These are phyloP conservation scores for Ameiurus melas DNA, from an alignment of 2,113 vertebrate species.

Conservation along the genomic window DNA sequence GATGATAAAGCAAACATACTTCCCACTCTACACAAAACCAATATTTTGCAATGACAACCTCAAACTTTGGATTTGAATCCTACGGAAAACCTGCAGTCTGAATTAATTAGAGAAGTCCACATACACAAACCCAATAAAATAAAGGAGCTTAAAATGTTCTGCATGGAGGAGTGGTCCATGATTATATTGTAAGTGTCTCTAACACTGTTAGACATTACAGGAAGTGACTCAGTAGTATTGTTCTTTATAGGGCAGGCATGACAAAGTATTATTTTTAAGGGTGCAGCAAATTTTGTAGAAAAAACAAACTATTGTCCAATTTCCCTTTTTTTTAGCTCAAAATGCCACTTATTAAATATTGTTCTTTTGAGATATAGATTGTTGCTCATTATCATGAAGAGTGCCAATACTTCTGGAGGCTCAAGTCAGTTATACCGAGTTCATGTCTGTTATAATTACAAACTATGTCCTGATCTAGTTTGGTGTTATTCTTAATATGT, in stretches of 20 bases:
- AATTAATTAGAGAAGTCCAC: background rate
- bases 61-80: background rate
- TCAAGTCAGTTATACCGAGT: background rate
- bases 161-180: background rate
- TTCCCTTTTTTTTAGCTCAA: background rate
- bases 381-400: background rate
- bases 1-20: no score
- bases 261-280: background rate
- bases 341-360: background rate
- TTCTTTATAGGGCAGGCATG: background rate
- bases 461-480: background rate
- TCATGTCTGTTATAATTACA: background rate
- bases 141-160: background rate
- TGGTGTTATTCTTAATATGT: background rate
- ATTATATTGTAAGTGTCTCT: background rate
- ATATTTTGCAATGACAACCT: background rate
- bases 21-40: background rate
- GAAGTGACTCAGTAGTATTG: background rate
- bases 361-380: background rate
- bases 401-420: background rate
- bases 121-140: background rate
- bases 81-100: background rate
- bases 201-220: background rate
- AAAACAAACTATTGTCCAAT: background rate
- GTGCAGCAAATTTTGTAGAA: background rate